Percentiles rank a stretch among this genome's conserved stretches.
Evolutionary conservation across 1,140 invertebrate species (phyloP).

Genomic region (Aphelenchoides avenae): DNA sequence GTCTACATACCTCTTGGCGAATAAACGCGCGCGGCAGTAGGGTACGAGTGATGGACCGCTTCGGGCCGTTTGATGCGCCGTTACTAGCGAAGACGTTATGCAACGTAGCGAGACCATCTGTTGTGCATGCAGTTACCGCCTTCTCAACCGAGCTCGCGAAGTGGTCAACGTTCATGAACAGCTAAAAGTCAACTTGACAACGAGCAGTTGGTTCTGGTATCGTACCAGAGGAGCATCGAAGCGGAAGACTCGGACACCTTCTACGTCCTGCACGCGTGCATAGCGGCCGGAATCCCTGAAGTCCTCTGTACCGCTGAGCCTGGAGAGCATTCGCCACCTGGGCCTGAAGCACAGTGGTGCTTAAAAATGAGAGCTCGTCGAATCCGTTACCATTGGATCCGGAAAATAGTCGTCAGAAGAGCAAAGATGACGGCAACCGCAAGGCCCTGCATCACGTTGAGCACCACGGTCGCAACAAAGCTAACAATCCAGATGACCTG

Average conservation of each 20-base stretch:
- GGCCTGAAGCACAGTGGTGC: constrained; percentile 22
- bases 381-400: constrained; percentile 46
- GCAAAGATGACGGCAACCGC: constrained; percentile 43
- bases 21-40: constrained; percentile 6
- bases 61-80: no score
- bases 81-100: no score
- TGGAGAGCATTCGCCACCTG: constrained; percentile 37
- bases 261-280: constrained; percentile 25
- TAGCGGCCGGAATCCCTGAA: constrained; percentile 42
- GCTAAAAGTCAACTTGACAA: constrained; percentile 25
- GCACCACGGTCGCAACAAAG: constrained; percentile 42
- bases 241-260: constrained; percentile 38
- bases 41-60: no score
- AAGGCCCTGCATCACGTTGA: constrained; percentile 50
- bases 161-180: constrained; percentile 51
- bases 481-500: constrained; percentile 49
- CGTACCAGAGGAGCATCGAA: constrained; percentile 45
- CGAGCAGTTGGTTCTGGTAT: not conserved
- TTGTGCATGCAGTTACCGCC: constrained; percentile 26
- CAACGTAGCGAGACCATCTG: no score
- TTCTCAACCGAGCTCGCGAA: constrained; percentile 37
- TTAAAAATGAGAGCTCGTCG: constrained; percentile 15
- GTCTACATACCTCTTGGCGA: no score
- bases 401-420: constrained; percentile 47
- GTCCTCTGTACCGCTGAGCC: constrained; percentile 48